Percentiles rank a stretch among this genome's conserved stretches.
phyloP scores from a whole-genome alignment of 2,797 vertebrate genomes.

The Calcarius lapponicus region DNA sequence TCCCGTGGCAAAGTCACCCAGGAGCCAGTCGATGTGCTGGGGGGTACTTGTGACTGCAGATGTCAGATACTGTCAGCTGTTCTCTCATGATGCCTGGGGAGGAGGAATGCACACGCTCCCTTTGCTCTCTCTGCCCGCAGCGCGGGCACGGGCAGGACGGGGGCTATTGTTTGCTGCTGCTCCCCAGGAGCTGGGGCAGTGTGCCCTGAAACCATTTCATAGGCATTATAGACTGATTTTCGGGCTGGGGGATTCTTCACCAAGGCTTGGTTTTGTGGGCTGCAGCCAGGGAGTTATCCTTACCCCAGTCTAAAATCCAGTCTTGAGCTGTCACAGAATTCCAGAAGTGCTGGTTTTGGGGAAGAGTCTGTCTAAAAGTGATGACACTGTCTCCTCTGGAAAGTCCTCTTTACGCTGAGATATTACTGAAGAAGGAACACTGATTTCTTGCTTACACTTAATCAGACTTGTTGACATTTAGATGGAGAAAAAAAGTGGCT shows the following conservation, averaged over 20 bases:
- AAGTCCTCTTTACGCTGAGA: not conserved
- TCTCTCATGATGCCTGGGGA: not conserved
- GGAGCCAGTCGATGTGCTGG: not conserved
- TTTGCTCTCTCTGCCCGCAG: not conserved
- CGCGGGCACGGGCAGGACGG: not conserved
- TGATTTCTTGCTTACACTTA: constrained; percentile 55
- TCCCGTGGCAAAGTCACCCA: not conserved
- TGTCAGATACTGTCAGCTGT: constrained; percentile 27
- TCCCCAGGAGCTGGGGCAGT: constrained; percentile 4
- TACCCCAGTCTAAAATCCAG: not conserved
- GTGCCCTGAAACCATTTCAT: not conserved
- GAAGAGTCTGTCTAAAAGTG: constrained; percentile 18
- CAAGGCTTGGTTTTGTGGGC: not conserved
- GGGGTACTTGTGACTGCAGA: not conserved
- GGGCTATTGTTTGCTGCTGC: not conserved
- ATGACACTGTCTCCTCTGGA: constrained; percentile 1
- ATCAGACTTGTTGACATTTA: constrained; percentile 68
- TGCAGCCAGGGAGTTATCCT: not conserved
- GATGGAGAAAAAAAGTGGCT: constrained; percentile 13
- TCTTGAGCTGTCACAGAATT: not conserved
- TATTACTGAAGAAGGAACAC: constrained; percentile 17
- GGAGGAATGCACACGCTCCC: rapidly evolving
- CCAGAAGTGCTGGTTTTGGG: not conserved
- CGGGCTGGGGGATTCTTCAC: not conserved
- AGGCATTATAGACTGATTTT: not conserved